phyloP scores from a whole-genome alignment of 2,888 invertebrate genomes.

The Lysandra bellargus region DNA sequence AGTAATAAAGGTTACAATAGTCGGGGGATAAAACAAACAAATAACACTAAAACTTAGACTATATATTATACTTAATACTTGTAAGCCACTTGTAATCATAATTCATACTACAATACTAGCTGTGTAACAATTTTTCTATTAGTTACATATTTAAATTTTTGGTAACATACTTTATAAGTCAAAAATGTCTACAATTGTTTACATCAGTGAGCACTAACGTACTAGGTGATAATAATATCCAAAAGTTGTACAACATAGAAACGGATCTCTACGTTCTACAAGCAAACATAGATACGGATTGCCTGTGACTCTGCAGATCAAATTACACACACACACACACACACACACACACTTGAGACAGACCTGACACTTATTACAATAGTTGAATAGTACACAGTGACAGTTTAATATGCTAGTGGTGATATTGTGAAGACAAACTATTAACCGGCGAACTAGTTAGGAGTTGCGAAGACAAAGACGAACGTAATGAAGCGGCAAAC shows the following conservation, averaged over 20 bases:
- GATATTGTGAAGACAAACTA: conserved; percentile 1
- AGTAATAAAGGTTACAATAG: not conserved
- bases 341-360: not conserved
- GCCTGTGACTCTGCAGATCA: not conserved
- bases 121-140: too few relatives aligned
- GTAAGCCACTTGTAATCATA: too few relatives aligned
- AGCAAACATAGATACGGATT: too few relatives aligned
- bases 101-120: too few relatives aligned
- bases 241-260: too few relatives aligned
- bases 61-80: too few relatives aligned
- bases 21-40: not conserved
- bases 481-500: conserved; percentile 8
- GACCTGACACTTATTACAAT: conserved; percentile 2
- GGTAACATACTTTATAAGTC: too few relatives aligned
- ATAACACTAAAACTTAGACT: not conserved
- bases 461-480: conserved; percentile 2
- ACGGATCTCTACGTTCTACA: too few relatives aligned
- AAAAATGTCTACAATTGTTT: too few relatives aligned
- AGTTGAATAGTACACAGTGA: not conserved
- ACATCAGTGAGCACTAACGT: too few relatives aligned
- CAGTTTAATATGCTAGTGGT: not conserved
- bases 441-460: conserved; percentile 1
- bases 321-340: not conserved
- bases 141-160: too few relatives aligned
- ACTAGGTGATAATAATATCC: too few relatives aligned